Base-by-base conservation (phyloP, 2,113 vertebrate genomes). In the Okapia johnstoni region DNA sequence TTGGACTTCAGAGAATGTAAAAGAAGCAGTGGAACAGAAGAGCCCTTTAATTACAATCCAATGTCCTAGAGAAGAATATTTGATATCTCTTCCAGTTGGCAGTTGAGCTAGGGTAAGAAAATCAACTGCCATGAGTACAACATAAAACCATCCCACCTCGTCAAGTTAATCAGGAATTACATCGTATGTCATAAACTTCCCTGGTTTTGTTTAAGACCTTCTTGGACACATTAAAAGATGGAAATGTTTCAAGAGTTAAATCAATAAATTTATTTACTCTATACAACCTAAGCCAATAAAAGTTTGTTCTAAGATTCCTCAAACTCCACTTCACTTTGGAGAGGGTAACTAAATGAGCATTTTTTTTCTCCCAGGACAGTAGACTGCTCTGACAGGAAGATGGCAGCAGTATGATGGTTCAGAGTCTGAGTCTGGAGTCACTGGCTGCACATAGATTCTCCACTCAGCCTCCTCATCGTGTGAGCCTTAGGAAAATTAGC, bases 1-100 rank as follows among this genome's bases (percentile, higher is more conserved):
- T 96, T 25, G 76, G 57, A 91, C 97, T 98, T 88, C 84, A 96
- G 95, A 97, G 96, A 79, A 92, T 92, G 98, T 70, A 86, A 91
- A 79, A 83, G 79, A 54, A 60, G 88, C 88, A 52, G 50, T 58
- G 76, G 92, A 90, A 50, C 90, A 96, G 76, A 96, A 96, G 55
- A 96, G 94, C 80, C 60, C 85, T 87, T 90, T 90, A 94, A 96
- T 83, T 95, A 95, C 66, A 85, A 90, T 28, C 48, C 63, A 70
- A 30, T 46, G 55, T 95, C 85, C 76, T 43, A 12, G 36, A 96
- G 73, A 89, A 95, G 80, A 96, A 85, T 81, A 94, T 23, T 54
- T n/a, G 88, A 43, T 36, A 48, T 77, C 0, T 6, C 33, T 88
- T 92, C 85, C 86, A 93, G 84, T 95, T 61, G 92, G 80, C 80